These are phyloP conservation scores for Aegypius monachus DNA, from an alignment of 2,113 vertebrate genomes.

Conservation along the genomic window DNA sequence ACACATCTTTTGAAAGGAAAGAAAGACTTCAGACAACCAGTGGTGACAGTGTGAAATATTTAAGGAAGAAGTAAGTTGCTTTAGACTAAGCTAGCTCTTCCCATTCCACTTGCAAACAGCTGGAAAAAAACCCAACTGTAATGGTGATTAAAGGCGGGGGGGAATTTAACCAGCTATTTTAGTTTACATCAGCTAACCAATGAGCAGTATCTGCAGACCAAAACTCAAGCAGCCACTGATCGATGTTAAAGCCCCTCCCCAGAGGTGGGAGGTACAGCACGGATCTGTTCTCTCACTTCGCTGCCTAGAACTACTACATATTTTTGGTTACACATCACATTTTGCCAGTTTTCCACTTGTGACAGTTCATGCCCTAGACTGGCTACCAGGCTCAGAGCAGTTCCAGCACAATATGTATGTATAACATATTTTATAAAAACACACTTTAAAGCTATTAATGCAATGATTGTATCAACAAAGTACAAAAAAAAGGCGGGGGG, in stretches of 20 bases:
- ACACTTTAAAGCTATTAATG: neutral
- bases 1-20: neutral
- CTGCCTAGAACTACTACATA: neutral
- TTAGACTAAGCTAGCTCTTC: neutral
- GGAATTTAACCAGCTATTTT: neutral
- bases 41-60: neutral
- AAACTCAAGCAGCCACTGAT: neutral
- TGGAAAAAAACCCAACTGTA: neutral
- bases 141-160: neutral
- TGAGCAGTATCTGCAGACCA: neutral
- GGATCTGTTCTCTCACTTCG: neutral
- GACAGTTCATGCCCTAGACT: neutral
- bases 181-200: neutral
- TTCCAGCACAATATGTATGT: neutral
- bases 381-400: neutral
- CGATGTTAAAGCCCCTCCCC: neutral
- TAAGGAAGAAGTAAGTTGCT: neutral
- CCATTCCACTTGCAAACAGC: neutral
- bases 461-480: neutral
- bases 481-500: neutral
- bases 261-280: neutral
- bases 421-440: neutral
- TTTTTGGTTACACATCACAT: neutral
- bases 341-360: neutral
- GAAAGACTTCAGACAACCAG: neutral